Evolutionary conservation across 2,888 invertebrate species (phyloP).

Genomic region (Leucania comma): DNA sequence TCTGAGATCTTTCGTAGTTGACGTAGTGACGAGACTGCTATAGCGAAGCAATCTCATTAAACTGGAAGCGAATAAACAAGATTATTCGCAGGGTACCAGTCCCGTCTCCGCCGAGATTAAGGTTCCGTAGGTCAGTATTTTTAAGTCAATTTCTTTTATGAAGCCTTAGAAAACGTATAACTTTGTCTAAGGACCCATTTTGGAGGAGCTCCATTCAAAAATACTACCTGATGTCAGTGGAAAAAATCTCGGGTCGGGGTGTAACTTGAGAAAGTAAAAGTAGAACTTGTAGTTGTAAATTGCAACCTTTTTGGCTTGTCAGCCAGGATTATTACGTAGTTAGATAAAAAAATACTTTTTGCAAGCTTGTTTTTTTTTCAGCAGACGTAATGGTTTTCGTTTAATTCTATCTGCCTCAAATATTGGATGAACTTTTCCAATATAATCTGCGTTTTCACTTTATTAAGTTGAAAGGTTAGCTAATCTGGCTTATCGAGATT

Average conservation of each 20-base stretch:
- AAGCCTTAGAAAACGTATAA: constrained; percentile 59
- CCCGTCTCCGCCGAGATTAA: constrained; percentile 67
- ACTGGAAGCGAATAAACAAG: constrained; percentile 73
- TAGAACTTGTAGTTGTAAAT: constrained; percentile 57
- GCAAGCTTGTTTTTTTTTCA: constrained; percentile 16
- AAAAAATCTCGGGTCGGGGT: constrained; percentile 44
- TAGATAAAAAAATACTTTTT: constrained; percentile 33
- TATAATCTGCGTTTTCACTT: constrained; percentile 40
- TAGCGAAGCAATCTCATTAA: constrained; percentile 74
- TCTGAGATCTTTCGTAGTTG: constrained; percentile 44
- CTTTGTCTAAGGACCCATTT: constrained; percentile 61
- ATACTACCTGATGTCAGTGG: constrained; percentile 47
- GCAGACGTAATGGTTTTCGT: constrained; percentile 26
- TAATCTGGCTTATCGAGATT: constrained; percentile 21
- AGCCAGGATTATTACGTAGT: constrained; percentile 41
- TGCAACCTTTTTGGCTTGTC: constrained; percentile 42
- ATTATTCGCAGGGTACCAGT: constrained; percentile 69
- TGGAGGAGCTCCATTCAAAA: constrained; percentile 55
- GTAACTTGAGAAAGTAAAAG: constrained; percentile 49
- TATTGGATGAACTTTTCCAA: constrained; percentile 38
- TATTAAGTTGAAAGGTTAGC: constrained; percentile 21
- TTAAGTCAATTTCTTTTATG: constrained; percentile 72
- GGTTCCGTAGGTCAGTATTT: constrained; percentile 66
- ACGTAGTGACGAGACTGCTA: constrained; percentile 57
- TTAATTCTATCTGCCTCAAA: constrained; percentile 38